Percentiles rank a stretch among this genome's conserved stretches.
These are phyloP conservation scores for Monomorium pharaonis DNA, from an alignment of 1,140 invertebrate genomes.

Conservation along the genomic window DNA sequence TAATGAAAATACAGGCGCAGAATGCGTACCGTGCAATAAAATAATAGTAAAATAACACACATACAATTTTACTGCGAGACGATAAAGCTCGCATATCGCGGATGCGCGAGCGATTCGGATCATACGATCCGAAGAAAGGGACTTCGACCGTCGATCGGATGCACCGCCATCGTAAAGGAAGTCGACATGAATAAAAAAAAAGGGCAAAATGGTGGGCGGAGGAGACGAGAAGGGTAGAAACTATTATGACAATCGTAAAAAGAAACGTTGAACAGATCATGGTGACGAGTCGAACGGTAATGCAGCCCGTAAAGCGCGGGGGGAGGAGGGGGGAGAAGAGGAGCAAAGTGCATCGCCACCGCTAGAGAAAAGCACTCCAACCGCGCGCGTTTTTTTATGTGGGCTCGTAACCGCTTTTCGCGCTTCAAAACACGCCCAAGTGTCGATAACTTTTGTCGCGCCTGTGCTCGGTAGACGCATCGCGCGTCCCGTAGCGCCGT, in stretches of 20 bases:
- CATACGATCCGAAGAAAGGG: not conserved
- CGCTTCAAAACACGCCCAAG: constrained; percentile 38
- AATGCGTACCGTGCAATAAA: not conserved
- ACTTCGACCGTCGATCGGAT: constrained; percentile 9
- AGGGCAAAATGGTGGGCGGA: not conserved
- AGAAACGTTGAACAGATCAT: constrained; percentile 39
- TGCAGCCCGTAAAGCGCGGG: constrained; percentile 12
- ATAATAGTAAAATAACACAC: not conserved
- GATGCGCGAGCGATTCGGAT: constrained; percentile 14
- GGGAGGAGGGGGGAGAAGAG: no score
- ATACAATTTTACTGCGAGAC: constrained; percentile 11
- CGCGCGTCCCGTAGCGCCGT: not conserved
- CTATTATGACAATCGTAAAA: constrained; percentile 61
- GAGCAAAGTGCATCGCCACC: constrained; percentile 31
- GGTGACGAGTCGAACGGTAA: constrained; percentile 33
- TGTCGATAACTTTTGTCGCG: constrained; percentile 44
- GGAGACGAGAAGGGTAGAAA: constrained; percentile 31
- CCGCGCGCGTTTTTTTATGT: constrained; percentile 46
- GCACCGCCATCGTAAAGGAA: constrained; percentile 22
- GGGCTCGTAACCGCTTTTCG: constrained; percentile 54
- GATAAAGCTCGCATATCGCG: constrained; percentile 3
- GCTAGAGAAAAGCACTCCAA: constrained; percentile 32
- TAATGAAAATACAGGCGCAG: not conserved
- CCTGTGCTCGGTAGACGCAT: not conserved
- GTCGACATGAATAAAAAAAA: not conserved